phyloP scores from a whole-genome alignment of 37 sponge, comb jelly and placozoan genomes.

The Mnemiopsis leidyi region DNA sequence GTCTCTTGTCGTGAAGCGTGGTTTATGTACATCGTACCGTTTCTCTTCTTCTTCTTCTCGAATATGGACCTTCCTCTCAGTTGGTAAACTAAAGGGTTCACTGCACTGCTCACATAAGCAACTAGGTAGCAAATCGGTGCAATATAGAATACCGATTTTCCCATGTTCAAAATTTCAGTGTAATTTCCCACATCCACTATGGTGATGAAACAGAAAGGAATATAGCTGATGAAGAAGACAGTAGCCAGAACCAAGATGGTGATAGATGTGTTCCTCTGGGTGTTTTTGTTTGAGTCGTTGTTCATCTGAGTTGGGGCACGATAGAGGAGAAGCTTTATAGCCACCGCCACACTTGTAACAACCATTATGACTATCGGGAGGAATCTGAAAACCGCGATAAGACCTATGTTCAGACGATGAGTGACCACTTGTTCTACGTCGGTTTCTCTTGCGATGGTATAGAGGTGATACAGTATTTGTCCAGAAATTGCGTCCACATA shows the following conservation, averaged over 20 bases:
- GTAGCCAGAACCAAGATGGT: constrained; percentile 19
- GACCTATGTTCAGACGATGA: neutral
- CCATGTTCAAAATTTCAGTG: too few species aligned
- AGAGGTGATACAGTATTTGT: neutral
- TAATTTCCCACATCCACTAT: neutral
- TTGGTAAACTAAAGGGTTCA: constrained; percentile 54
- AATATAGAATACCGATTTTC: neutral
- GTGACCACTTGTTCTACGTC: neutral
- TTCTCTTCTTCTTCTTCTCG: neutral
- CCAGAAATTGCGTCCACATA: neutral
- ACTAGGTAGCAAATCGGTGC: neutral
- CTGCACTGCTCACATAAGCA: constrained; percentile 3
- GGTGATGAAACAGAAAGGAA: constrained; percentile 2
- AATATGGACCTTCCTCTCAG: constrained; percentile 37
- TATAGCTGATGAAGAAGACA: constrained; percentile 8
- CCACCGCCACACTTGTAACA: neutral
- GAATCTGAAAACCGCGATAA: neutral
- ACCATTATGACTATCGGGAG: constrained; percentile 26
- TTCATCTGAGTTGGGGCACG: neutral
- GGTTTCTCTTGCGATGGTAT: neutral
- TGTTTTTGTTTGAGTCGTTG: neutral
- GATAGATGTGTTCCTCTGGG: neutral
- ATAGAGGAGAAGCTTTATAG: neutral
- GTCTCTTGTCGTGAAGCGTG: constrained; percentile 11
- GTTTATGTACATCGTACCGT: neutral